Conservation (phyloP, 2,113 vertebrate species). For the Pterocles burchelli region DNA sequence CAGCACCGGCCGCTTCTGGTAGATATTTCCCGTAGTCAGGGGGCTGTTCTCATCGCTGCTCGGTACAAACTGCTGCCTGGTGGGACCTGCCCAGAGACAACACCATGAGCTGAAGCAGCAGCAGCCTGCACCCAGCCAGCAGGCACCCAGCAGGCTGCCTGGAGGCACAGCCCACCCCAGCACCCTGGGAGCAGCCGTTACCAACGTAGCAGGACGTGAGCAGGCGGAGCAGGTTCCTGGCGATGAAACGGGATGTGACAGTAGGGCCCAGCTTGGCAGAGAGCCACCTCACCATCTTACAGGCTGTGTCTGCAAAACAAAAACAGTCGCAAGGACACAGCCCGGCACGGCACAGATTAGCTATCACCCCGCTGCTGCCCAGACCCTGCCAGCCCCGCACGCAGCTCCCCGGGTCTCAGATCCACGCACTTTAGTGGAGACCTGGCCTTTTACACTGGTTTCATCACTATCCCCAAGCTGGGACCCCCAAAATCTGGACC, state of each 20-base stretch:
- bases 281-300: slow-evolving; percentile 95
- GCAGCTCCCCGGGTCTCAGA: not conserved
- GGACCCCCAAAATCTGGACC: not conserved
- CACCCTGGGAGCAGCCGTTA: slow-evolving; percentile 47
- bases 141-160: not conserved
- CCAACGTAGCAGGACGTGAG: slow-evolving; percentile 94
- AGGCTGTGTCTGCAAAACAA: slow-evolving; percentile 88
- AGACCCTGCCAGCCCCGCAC: not conserved
- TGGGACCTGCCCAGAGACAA: slow-evolving; percentile 76
- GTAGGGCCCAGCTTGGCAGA: slow-evolving; percentile 95
- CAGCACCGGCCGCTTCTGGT: slow-evolving; percentile 87
- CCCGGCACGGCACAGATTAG: not conserved
- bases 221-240: slow-evolving; percentile 92
- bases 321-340: slow-evolving; percentile 6
- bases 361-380: not conserved
- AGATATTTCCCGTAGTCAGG: slow-evolving; percentile 83
- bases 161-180: not conserved
- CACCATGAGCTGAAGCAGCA: not conserved
- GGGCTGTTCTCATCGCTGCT: slow-evolving; percentile 77
- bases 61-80: slow-evolving; percentile 89
- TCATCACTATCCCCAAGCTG: not conserved
- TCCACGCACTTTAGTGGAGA: not conserved
- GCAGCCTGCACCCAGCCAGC: not conserved
- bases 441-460: not conserved
- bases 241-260: slow-evolving; percentile 89